Base-by-base conservation (phyloP, 2,797 vertebrate species). In the Scleropages formosus region DNA sequence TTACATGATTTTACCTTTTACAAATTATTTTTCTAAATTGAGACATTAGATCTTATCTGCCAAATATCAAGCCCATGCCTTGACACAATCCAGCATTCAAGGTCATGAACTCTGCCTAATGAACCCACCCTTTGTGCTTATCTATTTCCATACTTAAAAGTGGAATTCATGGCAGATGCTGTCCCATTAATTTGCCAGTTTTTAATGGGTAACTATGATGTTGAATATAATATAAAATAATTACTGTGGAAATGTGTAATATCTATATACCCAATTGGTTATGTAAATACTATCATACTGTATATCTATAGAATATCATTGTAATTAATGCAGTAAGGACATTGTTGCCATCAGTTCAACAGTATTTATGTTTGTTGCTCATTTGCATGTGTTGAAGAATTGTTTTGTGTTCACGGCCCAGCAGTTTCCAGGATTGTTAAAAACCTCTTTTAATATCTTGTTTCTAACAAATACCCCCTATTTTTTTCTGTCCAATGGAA, bases 11-110 rank as follows among this genome's bases (percentile, higher is more conserved):
- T 60, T 74, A 56, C 85, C 80, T 83, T 89, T 80, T 76, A 84
- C 82, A 87, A 83, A 84, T 81, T 87, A 87, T 91, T 91, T 89
- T 90, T 90, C 80, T 89, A 90, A 85, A 82, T 79, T 75, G 20
- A 58, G 67, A 44, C 51, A 58, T 78, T 62, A 27, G 39, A 60
- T 51, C 78, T 79, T 84, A 71, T 78, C 86, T 88, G 86, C 86
- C 84, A 89, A 88, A 85, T 81, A 47, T 85, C 16, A n/a, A 78
- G 82, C 79, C 81, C 78, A 79, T 49, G 74, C 79, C 81, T 81
- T 76, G 75, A 56, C 80, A 69, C 76, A 71, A 63, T 46, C 80
- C 84, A 82, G 85, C 86, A 81, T 76, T 82, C 65, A 74, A 75
- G 56, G 64, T 74, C 26, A 26, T 31, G 26, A 20, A 18, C 3